Base-by-base conservation (phyloP, 2,888 invertebrate species). In the Formica aserva region DNA sequence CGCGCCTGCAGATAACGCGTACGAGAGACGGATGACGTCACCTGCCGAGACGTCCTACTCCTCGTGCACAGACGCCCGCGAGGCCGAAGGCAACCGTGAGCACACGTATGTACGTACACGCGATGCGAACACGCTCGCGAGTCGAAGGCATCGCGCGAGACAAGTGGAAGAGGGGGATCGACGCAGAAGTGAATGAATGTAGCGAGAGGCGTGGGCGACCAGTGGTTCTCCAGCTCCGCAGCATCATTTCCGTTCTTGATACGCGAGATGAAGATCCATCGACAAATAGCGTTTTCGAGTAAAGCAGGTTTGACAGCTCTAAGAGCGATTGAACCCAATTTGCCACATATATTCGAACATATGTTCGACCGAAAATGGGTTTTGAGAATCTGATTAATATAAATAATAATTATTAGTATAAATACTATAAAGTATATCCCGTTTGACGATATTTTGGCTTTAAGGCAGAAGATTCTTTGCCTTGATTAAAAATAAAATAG, bases 101-200 rank as follows among this genome's bases (percentile, higher is more conserved):
- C 67, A 62, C 38, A 62, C 66, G 72, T 76, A 6, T 35, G 35
- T 35, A 35, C 6, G 6, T 35, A 82, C 80, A 85, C 83, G 81
- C 84, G 85, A 86, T 75, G 86, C 88, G 87, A 85, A 90, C 86
- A 87, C 88, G 83, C 69, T 84, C 77, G 75, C 45, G 57, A 80
- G 63, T 62, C 84, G 85, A 71, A 74, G 85, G 77, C 67, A 77
- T 35, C 69, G 74, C 78, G 85, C 69, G 63, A 76, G 38, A 69
- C 38, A 57, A 72, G 63, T 48, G 86, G 62, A 69, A 87, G 85
- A 82, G 78, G 83, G 87, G 87, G 85, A 84, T 82, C 85, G 84
- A 86, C 69, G 88, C 80, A 92, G 91, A 93, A 93, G 91, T 93
- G 93, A 94, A 93, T 93, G 93, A 93, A 93, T 92, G 92, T 91